A percentile compares a stretch with the other conserved stretches of the same genome.
These are phyloP conservation scores for Endotricha flammealis DNA, from an alignment of 2,888 invertebrate species.

Conservation along the genomic window DNA sequence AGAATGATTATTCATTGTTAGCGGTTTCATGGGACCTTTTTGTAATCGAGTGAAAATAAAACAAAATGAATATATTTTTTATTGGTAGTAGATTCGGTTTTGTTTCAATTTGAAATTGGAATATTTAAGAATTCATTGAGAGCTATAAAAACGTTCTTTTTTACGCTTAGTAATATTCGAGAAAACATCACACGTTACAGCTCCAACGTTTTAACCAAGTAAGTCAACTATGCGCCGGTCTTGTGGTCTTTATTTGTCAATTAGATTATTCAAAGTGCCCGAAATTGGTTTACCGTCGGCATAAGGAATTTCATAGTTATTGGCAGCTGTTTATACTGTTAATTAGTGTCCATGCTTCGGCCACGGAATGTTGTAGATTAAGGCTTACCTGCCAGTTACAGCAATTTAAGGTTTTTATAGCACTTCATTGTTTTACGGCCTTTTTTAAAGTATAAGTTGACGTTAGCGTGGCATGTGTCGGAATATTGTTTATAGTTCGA, in stretches of 20 bases:
- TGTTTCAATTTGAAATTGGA: no score
- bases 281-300: constrained; percentile 66
- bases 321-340: constrained; percentile 64
- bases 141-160: no score
- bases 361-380: constrained; percentile 44
- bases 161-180: no score
- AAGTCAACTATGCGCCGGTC: constrained; percentile 37
- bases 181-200: constrained; percentile 4
- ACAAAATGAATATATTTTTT: background rate
- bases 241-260: constrained; percentile 59
- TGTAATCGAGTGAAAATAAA: no score
- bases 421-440: constrained; percentile 53
- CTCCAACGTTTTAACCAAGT: constrained; percentile 25
- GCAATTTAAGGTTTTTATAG: constrained; percentile 54
- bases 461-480: background rate
- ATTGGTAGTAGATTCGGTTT: background rate
- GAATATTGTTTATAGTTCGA: background rate
- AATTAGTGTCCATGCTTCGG: constrained; percentile 60
- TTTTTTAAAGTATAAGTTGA: constrained; percentile 23
- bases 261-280: constrained; percentile 61
- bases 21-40: no score
- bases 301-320: constrained; percentile 73
- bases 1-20: constrained; percentile 2
- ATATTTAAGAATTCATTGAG: no score
- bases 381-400: constrained; percentile 41